Percentiles rank a stretch among this genome's conserved stretches.
These are phyloP conservation scores for Elachura formosa DNA, from an alignment of 2,113 vertebrate genomes.

Conservation along the genomic window DNA sequence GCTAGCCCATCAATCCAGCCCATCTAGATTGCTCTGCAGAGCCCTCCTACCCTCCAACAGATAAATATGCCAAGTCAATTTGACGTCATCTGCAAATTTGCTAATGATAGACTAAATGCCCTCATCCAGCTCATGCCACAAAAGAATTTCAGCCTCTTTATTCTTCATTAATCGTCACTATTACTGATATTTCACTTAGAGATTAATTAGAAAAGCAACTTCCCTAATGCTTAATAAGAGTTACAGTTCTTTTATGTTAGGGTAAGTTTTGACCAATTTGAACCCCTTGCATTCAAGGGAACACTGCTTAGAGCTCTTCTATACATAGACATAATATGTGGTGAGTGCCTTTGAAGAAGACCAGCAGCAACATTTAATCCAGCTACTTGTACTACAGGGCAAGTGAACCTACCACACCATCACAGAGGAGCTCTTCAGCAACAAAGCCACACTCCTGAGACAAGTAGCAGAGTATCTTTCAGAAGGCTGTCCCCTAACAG, in stretches of 20 bases:
- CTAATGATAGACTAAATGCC: not conserved
- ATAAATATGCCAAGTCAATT: not conserved
- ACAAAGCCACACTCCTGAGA: not conserved
- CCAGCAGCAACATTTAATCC: not conserved
- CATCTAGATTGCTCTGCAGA: not conserved
- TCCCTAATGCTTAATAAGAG: not conserved
- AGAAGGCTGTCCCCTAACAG: not conserved
- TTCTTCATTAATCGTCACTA: not conserved
- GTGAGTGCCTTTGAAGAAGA: not conserved
- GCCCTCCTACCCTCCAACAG: not conserved
- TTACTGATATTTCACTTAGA: not conserved
- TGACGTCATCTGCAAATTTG: not conserved
- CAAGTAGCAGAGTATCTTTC: not conserved
- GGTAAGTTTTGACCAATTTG: not conserved
- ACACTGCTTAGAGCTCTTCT: not conserved
- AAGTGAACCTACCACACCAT: not conserved
- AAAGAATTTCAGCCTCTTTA: not conserved
- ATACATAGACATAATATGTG: accelerated
- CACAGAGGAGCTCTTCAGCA: not conserved
- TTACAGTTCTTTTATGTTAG: not conserved
- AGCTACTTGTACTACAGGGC: no score
- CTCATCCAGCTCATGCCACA: not conserved
- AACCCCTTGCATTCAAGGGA: not conserved
- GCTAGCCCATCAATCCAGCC: not conserved
- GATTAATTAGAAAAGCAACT: not conserved